Percentiles rank a stretch among this genome's conserved stretches.
Evolutionary conservation across 2,113 vertebrate species (phyloP).

Genomic region (Dasypus novemcinctus): DNA sequence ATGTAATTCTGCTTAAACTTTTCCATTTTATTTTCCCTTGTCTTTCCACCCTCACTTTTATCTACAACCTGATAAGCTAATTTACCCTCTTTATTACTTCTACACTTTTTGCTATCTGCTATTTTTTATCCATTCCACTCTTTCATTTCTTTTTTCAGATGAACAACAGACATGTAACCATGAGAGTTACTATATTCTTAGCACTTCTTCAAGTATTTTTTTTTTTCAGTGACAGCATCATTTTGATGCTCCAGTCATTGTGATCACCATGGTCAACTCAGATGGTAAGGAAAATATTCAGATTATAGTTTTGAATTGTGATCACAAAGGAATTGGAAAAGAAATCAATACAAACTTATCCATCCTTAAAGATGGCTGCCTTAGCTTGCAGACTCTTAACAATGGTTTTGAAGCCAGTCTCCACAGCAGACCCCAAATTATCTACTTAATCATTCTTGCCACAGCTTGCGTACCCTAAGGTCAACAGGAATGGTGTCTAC

Average conservation of each 20-base stretch:
- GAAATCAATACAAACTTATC: not conserved
- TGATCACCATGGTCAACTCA: not conserved
- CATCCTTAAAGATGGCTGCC: not conserved
- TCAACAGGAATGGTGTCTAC: not conserved
- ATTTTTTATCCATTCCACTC: not conserved
- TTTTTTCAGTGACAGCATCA: not conserved
- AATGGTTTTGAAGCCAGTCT: not conserved
- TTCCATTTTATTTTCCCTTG: not conserved
- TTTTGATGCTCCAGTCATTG: not conserved
- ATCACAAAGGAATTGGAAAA: not conserved
- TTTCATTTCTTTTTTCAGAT: not conserved
- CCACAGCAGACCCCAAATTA: not conserved
- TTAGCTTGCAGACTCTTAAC: not conserved
- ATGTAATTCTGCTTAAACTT: not conserved
- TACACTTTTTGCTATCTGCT: not conserved
- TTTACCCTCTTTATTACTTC: not conserved
- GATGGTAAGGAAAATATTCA: not conserved
- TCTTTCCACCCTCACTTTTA: not conserved
- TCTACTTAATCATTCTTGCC: not conserved
- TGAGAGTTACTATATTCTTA: not conserved
- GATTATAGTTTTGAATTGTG: not conserved
- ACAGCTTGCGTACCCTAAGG: rapidly evolving
- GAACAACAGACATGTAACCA: not conserved
- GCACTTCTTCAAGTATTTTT: not conserved
- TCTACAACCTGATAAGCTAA: not conserved